phyloP scores from a whole-genome alignment of 2,113 vertebrate genomes.

The Protobothrops flavoviridis region DNA sequence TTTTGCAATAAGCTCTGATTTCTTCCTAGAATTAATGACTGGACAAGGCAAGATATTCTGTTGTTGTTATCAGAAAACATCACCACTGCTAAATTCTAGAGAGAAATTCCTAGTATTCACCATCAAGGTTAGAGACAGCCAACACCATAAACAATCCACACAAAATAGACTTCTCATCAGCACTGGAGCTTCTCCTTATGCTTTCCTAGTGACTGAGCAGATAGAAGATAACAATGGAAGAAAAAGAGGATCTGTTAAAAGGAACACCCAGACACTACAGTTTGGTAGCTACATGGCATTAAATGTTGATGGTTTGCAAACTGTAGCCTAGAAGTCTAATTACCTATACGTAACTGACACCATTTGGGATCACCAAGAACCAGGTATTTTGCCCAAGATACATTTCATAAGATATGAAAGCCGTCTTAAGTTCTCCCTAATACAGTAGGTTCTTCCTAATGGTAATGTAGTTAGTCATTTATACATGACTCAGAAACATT shows the following conservation, averaged over 20 bases:
- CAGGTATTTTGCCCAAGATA: background rate
- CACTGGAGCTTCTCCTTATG: background rate
- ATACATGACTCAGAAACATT: constrained; percentile 1
- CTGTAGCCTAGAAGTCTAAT: background rate
- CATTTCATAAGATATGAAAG: background rate
- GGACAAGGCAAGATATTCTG: background rate
- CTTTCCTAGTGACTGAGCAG: background rate
- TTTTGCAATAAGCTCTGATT: background rate
- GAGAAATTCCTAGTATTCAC: background rate
- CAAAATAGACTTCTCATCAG: background rate
- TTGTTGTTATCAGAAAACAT: background rate
- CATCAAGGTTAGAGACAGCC: background rate
- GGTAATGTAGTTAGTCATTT: background rate
- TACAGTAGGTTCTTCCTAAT: background rate
- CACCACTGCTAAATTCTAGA: background rate
- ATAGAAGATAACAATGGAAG: background rate
- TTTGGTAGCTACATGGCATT: background rate
- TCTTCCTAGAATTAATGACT: background rate
- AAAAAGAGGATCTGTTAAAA: background rate
- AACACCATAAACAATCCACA: background rate
- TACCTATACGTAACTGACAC: background rate
- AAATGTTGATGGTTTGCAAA: background rate
- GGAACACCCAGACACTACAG: background rate
- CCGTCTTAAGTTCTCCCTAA: background rate
- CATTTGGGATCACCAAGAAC: background rate